phyloP scores from a whole-genome alignment of 2,797 vertebrate species.

The Ceryle rudis region DNA sequence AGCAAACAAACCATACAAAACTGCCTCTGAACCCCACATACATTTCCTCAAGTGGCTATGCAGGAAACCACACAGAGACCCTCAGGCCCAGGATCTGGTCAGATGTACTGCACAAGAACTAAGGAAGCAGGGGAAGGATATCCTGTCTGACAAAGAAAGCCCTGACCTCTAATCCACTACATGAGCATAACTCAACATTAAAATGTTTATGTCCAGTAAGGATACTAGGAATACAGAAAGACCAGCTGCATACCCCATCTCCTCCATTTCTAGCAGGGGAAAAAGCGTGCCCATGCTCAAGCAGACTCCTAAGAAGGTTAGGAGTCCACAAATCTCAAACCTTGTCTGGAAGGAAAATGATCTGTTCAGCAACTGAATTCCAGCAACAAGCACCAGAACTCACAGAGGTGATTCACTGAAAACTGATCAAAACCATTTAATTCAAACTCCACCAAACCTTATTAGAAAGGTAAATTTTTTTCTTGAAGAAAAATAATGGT shows the following conservation, averaged over 20 bases:
- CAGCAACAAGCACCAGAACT: background rate
- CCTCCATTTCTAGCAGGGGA: background rate
- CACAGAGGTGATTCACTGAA: background rate
- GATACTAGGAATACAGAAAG: background rate
- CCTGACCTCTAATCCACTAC: background rate
- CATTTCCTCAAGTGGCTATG: background rate
- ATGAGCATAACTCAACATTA: background rate
- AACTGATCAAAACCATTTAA: background rate
- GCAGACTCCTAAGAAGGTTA: background rate
- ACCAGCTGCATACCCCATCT: background rate
- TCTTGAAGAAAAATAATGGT: background rate
- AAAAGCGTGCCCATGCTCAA: background rate
- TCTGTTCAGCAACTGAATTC: background rate
- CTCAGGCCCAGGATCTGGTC: background rate
- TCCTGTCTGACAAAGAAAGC: background rate
- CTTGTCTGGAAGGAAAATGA: background rate
- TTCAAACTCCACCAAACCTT: fast-evolving
- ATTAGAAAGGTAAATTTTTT: background rate
- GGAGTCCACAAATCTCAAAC: background rate
- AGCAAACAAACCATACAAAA: background rate
- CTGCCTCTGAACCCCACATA: fast-evolving
- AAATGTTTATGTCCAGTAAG: fast-evolving
- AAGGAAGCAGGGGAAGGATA: background rate
- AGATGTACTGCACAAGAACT: background rate
- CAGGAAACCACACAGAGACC: background rate